Base-by-base conservation (phyloP, 2,113 vertebrate species). In the Empidonax traillii region DNA sequence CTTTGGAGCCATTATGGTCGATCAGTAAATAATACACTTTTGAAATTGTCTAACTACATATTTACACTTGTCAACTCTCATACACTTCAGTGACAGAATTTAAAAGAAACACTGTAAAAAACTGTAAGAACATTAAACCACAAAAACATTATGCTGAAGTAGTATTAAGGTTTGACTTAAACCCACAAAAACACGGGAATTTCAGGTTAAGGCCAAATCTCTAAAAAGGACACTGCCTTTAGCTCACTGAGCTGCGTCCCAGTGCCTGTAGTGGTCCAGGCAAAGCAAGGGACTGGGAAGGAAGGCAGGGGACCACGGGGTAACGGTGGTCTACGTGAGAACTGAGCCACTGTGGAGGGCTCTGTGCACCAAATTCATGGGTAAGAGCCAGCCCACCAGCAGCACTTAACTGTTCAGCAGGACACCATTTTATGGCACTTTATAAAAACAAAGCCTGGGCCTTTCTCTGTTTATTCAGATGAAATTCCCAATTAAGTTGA, bases 11-110 rank as follows among this genome's bases (percentile, higher is more conserved):
- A 97, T 96, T 90, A 93, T 96, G 97, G 96, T 97, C 93, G 97
- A 98, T 98, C 98, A 98, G 97, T 98, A 98, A 98, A 98, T 98
- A 98, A 98, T 98, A 97, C 97, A 97, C 96, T 97, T 98, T 94
- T 95, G 90, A 97, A 98, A 97, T 97, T 97, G 97, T 97, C 97
- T 98, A 96, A 97, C 96, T 97, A 97, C 96, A 96, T 98, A 98
- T 98, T 98, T 98, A 98, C 97, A 97, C 97, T 97, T 98, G 98
- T 98, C 98, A 98, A 91, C 92, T 96, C 90, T 91, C 87, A 85
- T 95, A 97, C 89, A 96, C 95, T 97, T 95, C 91, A 96, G 92
- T 97, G 97, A 98, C 96, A 98, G 97, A 98, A 98, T 98, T 97
- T 96, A 96, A 97, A 96, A 97, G 96, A 96, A 97, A 97, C 91